Percentiles rank a stretch among this genome's conserved stretches.
Evolutionary conservation across 2,113 vertebrate species (phyloP).

Genomic region (Halcyon senegalensis): DNA sequence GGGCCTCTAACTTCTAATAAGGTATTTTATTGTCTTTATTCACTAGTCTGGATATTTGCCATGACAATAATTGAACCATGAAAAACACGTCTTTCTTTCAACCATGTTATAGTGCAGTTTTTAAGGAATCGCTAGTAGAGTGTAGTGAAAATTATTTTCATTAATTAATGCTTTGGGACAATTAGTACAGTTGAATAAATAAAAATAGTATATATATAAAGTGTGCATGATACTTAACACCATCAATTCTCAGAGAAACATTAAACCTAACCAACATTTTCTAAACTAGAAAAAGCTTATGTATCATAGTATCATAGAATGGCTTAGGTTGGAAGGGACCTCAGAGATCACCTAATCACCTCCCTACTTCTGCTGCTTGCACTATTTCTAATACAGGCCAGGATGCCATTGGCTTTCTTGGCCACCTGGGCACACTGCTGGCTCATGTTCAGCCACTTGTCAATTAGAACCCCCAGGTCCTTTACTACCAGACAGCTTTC

Average conservation of each 20-base stretch:
- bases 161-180: slow-evolving; percentile 17
- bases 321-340: too few relatives aligned
- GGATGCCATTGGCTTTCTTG: too few relatives aligned
- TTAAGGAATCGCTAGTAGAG: not conserved
- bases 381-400: too few relatives aligned
- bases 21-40: slow-evolving; percentile 71
- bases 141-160: slow-evolving; percentile 39
- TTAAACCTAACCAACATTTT: not conserved
- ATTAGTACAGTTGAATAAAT: slow-evolving; percentile 44
- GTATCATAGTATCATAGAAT: not conserved
- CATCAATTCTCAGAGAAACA: not conserved
- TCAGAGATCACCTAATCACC: too few relatives aligned
- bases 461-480: too few relatives aligned
- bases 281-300: not conserved
- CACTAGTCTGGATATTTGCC: slow-evolving; percentile 69
- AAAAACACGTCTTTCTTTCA: slow-evolving; percentile 59
- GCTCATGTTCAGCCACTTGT: too few relatives aligned
- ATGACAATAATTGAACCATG: slow-evolving; percentile 69
- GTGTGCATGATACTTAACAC: not conserved
- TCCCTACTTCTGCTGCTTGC: too few relatives aligned
- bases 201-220: not conserved
- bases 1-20: slow-evolving; percentile 53
- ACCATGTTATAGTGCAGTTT: slow-evolving; percentile 3
- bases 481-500: too few relatives aligned
- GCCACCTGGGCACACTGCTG: too few relatives aligned